Evolutionary conservation across 2,797 vertebrate genomes (phyloP), one percentile per base, ranked within the genome.

Genomic region (Gadopsis bispinosus): DNA sequence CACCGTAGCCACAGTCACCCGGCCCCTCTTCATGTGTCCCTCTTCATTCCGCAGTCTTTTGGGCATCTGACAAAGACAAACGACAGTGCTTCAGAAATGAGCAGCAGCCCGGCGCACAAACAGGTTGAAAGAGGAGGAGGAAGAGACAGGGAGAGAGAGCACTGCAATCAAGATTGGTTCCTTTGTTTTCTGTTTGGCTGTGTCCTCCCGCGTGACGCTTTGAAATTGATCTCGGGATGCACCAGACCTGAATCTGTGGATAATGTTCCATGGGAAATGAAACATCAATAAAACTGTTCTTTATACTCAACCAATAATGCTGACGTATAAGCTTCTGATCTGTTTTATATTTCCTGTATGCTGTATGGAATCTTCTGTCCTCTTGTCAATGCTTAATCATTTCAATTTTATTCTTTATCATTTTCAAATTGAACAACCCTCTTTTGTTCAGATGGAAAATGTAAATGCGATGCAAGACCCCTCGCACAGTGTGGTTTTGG

Each of bases 11-110:
- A 69, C 69, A 86, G 85, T 84, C 87, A 78, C 85, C 72, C 80
- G 22, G 83, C 69, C 87, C 84, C 87, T 90, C 92, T 94, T 95
- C 90, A 94, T 91, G 93, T 93, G 95, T 95, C 94, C 94, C 92
- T 96, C 95, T 95, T 96, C 95, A 95, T 96, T 95, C 92, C 29
- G 77, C 84, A 80, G 86, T 90, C 92, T 92, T 95, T 94, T 94
- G 91, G 88, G 84, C 85, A 69, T 92, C 90, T 95, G 95, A 96
- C 95, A 96, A 73, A 95, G 95, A 96, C 95, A 96, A 96, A 96
- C 89, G 95, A 95, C 92, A 87, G 92, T 89, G 94, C 91, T 88
- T 95, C 95, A 94, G 93, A 95, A 95, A 94, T 92, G 92, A 95
- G 91, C 92, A 79, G 89, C 91, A 84, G 93, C 87, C 81, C 61